Evolutionary conservation across 2,113 vertebrate genomes (phyloP), one percentile per base, ranked within the genome.

Genomic region (Pterocles orientalis): DNA sequence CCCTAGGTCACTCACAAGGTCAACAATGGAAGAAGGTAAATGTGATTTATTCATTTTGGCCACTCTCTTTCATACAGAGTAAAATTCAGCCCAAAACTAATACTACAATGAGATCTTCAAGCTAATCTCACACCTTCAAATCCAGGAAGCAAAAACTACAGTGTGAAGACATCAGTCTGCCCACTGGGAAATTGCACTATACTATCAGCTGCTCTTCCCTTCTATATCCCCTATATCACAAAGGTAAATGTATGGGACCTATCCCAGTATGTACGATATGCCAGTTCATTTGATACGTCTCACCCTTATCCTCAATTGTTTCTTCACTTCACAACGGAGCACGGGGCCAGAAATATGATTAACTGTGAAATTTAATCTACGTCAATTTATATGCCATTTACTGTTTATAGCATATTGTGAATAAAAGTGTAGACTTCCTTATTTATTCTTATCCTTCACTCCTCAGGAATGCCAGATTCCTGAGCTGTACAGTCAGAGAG

Each of bases 391-490:
- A 70, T 89, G 86, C 82, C 61, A 60, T 78, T 92, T 90, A 50
- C 45, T 90, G 41, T 77, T 77, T 77, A 68, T 16, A 82, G 58
- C 31, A 29, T n/a, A 81, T 81, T 79, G 90, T 34, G 69, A 86
- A 73, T 3, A 53, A 11, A 72, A 94, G 68, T 8, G 15, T 34
- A 75, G 64, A 48, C 50, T 86, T 86, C 62, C 84, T 90, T 36
- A 28, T 92, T 89, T 89, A 89, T 94, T 71, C 65, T 28, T 45
- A 77, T 36, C 88, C 60, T 72, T 94, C 88, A 57, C 51, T 81
- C 56, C 26, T 94, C 96, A 96, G 86, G 95, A 94, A 84, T 75
- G 90, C 43, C 81, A 95, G 47, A 71, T n/a, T 53, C 77, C 81
- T 58, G 76, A 90, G 86, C 90, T 57, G 43, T 31, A 83, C 51